These are phyloP conservation scores for Caenorhabditis inopinata DNA, from an alignment of 1,140 invertebrate genomes.

Conservation along the genomic window DNA sequence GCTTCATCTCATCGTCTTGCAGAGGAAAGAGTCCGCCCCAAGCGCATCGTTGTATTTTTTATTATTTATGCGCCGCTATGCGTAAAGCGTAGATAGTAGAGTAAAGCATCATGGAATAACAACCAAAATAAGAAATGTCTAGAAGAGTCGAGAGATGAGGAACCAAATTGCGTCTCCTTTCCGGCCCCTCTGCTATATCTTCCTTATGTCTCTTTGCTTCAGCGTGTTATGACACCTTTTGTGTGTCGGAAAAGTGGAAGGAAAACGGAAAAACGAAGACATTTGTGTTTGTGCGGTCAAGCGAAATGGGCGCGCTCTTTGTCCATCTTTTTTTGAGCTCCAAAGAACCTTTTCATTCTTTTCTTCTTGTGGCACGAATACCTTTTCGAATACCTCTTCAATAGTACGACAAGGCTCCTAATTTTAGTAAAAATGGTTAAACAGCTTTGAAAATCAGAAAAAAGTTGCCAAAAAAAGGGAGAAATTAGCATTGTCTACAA, in stretches of 20 bases:
- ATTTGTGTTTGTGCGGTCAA: conserved; percentile 28
- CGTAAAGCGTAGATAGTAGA: not conserved
- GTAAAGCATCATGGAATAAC: no score
- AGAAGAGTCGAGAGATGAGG: not conserved
- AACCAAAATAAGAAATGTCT: not conserved
- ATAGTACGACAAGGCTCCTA: no score
- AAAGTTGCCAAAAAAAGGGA: no score
- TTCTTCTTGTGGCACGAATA: not conserved
- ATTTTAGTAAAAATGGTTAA: no score
- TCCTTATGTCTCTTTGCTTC: conserved; percentile 13
- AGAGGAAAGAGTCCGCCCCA: not conserved
- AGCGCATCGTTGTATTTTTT: not conserved
- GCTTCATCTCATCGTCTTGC: not conserved
- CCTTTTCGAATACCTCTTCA: no score
- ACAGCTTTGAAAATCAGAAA: no score
- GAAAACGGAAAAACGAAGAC: not conserved
- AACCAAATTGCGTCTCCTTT: conserved; percentile 2
- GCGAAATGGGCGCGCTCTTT: conserved; percentile 20
- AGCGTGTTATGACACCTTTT: conserved; percentile 26
- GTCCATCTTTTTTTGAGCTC: conserved; percentile 12
- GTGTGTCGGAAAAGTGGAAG: not conserved
- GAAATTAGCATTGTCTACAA: no score
- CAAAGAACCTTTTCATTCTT: not conserved
- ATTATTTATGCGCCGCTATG: conserved; percentile 18
- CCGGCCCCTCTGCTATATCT: conserved; percentile 8